These are phyloP conservation scores for Molothrus ater DNA, from an alignment of 2,797 vertebrate genomes.

Conservation along the genomic window DNA sequence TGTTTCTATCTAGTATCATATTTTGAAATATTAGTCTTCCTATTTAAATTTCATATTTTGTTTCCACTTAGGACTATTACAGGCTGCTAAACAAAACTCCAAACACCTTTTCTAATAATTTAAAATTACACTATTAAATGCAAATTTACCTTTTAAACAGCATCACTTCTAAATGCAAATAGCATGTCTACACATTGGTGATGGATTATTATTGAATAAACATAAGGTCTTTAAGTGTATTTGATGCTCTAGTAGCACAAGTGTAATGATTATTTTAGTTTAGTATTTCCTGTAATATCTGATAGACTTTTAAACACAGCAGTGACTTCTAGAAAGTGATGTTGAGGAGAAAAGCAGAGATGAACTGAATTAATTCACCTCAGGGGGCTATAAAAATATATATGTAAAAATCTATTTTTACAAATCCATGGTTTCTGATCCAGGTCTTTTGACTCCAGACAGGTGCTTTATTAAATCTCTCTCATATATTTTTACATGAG, in stretches of 20 bases:
- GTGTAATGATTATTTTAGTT: background rate
- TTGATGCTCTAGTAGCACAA: background rate
- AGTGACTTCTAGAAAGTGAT: background rate
- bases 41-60: constrained; percentile 51
- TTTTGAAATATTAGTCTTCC: constrained; percentile 22
- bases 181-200: background rate
- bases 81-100: constrained; percentile 15
- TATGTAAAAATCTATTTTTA: background rate
- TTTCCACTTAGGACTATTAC: constrained; percentile 54
- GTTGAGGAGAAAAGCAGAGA: background rate
- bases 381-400: background rate
- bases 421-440: background rate
- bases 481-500: background rate
- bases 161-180: constrained; percentile 25
- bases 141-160: constrained; percentile 32
- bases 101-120: constrained; percentile 50
- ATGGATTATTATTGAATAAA: constrained; percentile 53
- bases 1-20: background rate
- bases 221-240: constrained; percentile 10
- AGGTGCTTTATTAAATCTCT: background rate
- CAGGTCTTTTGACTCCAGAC: background rate
- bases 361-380: background rate
- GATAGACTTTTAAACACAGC: background rate
- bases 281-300: background rate
- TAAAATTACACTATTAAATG: constrained; percentile 37